Conservation (phyloP, 2,113 vertebrate genomes). For the Coturnix japonica region DNA sequence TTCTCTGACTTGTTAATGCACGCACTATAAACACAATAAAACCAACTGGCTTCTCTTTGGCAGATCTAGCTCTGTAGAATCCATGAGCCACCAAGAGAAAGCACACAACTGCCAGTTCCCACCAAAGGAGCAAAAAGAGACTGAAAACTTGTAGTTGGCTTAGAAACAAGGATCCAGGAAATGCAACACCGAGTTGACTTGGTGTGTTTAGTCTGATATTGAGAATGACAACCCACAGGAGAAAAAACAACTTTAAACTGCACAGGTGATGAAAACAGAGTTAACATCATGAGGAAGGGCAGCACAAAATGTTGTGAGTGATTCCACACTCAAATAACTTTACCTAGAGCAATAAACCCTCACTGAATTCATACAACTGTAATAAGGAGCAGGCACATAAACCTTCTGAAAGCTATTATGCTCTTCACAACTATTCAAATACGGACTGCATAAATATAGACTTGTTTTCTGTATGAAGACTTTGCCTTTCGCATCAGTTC, state of each 20-base stretch:
- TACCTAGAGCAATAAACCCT: not conserved
- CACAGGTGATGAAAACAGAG: not conserved
- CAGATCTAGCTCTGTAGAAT: not conserved
- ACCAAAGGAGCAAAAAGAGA: not conserved
- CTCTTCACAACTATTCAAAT: not conserved
- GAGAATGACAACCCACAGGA: not conserved
- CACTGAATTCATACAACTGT: not conserved
- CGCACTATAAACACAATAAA: not conserved
- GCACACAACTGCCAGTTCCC: not conserved
- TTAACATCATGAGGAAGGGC: not conserved
- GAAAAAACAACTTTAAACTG: not conserved
- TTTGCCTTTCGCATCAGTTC: not conserved
- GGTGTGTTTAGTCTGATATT: accelerated
- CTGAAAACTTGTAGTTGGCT: not conserved
- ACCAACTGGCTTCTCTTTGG: not conserved
- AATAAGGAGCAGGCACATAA: not conserved
- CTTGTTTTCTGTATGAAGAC: not conserved
- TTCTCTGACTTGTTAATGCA: not conserved
- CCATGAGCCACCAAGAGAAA: not conserved
- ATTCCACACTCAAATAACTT: not conserved
- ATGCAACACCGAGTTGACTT: not conserved
- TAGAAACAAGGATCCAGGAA: not conserved
- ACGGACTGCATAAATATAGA: not conserved
- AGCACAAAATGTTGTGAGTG: not conserved
- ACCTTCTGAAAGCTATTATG: not conserved